Base-by-base conservation (phyloP, 2,113 vertebrate species). In the Colaptes auratus region DNA sequence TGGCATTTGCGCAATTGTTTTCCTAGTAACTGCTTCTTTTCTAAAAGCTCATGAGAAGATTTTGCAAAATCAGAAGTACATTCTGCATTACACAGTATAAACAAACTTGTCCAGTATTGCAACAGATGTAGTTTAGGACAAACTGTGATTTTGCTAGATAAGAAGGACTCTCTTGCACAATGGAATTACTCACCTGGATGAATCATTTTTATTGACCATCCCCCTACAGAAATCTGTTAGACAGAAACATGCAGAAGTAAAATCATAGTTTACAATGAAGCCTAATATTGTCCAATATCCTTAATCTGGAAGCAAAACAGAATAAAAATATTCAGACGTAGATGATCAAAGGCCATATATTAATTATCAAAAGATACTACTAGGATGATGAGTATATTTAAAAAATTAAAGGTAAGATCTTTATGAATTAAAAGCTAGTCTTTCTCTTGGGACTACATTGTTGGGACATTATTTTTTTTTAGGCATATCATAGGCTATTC, bases 321-420 rank as follows among this genome's bases (percentile, higher is more conserved):
- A 24, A 9, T 27, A 92, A 85, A 90, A 79, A 81, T 74, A 53
- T 48, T 77, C 6, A 21, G 65, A 83, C 79, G 33, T 88, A 36
- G 52, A 56, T 89, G 73, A 91, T 95, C 80, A 96, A 91, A 89
- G 52, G 27, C 33, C 36, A 48, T 64, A 61, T 88, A 83, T 66
- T 94, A 88, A 91, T 92, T 91, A 86, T 71, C 79, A 92, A 88
- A 95, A 78, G 58, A 86, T 65, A 67, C 13, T 71, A 11, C 59
- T 79, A 81, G 2, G 1, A 69, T 65, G 27, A 63, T 50, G 39
- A 95, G 83, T 90, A 75, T 52, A 81, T 79, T 83, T 65, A 71
- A 95, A 83, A 25, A 35, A 5, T 59, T 35, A 82, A 87, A 24
- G 42, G 15, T 15, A 86, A 91, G 75, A 25, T 35, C 4, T 70